Evolutionary conservation across 1,140 invertebrate genomes (phyloP).

Genomic region (Pseudomyrmex flavicornis): DNA sequence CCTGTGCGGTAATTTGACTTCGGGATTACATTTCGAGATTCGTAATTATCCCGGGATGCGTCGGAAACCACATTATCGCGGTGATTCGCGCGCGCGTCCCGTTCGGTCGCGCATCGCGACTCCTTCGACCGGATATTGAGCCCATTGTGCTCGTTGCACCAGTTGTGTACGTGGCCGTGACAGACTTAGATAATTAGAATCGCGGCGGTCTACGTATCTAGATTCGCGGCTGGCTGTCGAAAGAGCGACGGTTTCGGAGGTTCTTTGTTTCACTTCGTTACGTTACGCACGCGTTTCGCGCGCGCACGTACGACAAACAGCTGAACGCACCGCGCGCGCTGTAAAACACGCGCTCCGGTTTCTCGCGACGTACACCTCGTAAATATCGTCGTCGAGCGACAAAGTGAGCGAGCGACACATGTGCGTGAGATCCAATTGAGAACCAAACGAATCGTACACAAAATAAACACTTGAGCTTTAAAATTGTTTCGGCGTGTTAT

Average conservation of each 20-base stretch:
- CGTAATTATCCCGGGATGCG: background rate
- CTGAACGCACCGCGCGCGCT: background rate
- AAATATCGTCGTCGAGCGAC: background rate
- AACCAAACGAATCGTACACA: too few relatives aligned
- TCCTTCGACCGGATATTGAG: slow-evolving; percentile 55
- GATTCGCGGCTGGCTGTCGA: background rate
- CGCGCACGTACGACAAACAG: slow-evolving; percentile 8
- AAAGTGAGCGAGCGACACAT: background rate
- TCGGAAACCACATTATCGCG: background rate
- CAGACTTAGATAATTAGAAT: slow-evolving; percentile 59
- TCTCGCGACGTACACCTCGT: slow-evolving; percentile 22
- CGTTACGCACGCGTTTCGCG: background rate
- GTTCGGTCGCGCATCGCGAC: slow-evolving; percentile 13
- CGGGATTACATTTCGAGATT: background rate
- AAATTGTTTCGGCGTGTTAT: too few relatives aligned
- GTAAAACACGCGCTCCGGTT: slow-evolving; percentile 10
- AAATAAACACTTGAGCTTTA: too few relatives aligned
- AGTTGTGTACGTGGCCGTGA: slow-evolving; percentile 55
- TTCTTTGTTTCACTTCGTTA: slow-evolving; percentile 27
- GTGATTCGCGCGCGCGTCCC: slow-evolving; percentile 1
- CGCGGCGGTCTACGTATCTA: background rate
- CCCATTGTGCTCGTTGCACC: slow-evolving; percentile 58
- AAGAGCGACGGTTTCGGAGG: background rate
- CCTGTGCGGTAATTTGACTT: background rate
- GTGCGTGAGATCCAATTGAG: slow-evolving; percentile 1